phyloP scores from a whole-genome alignment of 2,797 vertebrate genomes.

The Smutsia temminckii region DNA sequence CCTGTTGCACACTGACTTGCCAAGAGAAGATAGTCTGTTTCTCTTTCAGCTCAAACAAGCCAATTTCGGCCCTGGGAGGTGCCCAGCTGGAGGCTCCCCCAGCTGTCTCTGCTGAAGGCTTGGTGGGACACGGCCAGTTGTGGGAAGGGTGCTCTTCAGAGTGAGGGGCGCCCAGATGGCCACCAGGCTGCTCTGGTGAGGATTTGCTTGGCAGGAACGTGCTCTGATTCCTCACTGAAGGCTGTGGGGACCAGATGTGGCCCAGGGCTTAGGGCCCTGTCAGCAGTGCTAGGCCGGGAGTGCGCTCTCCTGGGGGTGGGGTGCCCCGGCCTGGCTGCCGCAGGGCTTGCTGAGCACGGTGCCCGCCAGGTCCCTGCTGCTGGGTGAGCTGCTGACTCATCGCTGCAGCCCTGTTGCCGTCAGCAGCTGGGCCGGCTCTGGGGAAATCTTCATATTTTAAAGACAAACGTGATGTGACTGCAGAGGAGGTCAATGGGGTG shows the following conservation, averaged over 20 bases:
- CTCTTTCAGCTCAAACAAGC: background rate
- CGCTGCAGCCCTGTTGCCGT: background rate
- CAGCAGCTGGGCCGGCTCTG: background rate
- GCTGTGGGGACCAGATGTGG: background rate
- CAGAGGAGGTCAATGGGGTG: background rate
- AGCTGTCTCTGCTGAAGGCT: background rate
- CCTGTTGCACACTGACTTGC: background rate
- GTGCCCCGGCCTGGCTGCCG: background rate
- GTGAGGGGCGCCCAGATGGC: rapidly evolving
- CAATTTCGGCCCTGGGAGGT: rapidly evolving
- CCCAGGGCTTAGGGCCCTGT: background rate
- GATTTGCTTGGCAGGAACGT: background rate
- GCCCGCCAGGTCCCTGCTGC: background rate
- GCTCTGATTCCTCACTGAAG: conserved; percentile 18
- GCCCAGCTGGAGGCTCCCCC: background rate
- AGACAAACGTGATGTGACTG: background rate
- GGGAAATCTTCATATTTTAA: background rate
- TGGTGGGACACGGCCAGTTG: background rate
- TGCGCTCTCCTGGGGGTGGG: too few relatives aligned
- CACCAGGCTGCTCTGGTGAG: background rate
- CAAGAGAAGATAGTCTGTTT: background rate
- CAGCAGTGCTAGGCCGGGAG: too few relatives aligned
- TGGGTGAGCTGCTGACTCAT: conserved; percentile 37
- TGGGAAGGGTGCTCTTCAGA: background rate
- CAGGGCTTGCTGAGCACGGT: rapidly evolving